A percentile compares a stretch with the other conserved stretches of the same genome.
Evolutionary conservation across 2,888 invertebrate species (phyloP).

Genomic region (Caenorhabditis drosophilae): DNA sequence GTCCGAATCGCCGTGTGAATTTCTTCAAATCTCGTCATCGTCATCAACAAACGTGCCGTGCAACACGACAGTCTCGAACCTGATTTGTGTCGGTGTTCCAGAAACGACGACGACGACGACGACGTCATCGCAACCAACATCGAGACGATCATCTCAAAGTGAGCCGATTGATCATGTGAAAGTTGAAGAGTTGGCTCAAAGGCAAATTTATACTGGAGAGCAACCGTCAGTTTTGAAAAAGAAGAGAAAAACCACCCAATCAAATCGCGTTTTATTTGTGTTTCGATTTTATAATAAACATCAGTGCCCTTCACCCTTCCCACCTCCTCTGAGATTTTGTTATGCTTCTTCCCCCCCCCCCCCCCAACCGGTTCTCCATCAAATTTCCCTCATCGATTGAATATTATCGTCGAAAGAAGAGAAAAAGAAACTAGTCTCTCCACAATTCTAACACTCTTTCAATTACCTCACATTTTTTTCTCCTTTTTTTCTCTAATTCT

Average conservation of each 20-base stretch:
- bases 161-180: constrained; percentile 6
- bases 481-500: not conserved
- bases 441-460: too few relatives aligned
- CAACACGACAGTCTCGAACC: constrained; percentile 8
- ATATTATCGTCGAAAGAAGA: too few relatives aligned
- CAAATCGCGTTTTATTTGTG: not conserved
- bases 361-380: too few relatives aligned
- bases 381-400: not conserved
- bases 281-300: not conserved
- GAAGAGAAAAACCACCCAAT: not conserved
- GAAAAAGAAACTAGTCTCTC: too few relatives aligned
- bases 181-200: constrained; percentile 2
- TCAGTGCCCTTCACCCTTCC: too few relatives aligned
- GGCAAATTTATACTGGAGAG: constrained; percentile 29
- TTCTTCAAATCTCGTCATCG: not conserved
- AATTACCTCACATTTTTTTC: too few relatives aligned
- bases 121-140: not conserved
- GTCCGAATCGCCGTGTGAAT: not conserved
- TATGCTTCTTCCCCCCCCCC: too few relatives aligned
- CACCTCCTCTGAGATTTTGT: too few relatives aligned
- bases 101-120: constrained; percentile 3
- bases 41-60: not conserved
- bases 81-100: constrained; percentile 25
- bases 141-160: constrained; percentile 13
- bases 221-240: constrained; percentile 27